Base-by-base conservation (phyloP, 2,888 invertebrate species). In the Aphidoletes aphidimyza region DNA sequence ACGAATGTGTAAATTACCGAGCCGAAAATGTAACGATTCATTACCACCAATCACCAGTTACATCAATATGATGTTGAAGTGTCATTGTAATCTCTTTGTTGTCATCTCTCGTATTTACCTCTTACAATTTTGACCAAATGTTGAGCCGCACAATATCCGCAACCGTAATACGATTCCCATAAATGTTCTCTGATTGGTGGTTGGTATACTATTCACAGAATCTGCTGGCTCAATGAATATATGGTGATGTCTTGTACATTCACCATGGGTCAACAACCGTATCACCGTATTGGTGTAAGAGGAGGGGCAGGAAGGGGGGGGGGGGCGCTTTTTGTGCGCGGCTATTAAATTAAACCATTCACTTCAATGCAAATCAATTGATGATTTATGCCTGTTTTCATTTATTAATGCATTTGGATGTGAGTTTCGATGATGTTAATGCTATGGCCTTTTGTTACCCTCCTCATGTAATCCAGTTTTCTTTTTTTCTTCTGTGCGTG, bases 311-410 rank as follows among this genome's bases (percentile, higher is more conserved):
- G n/a, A n/a, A n/a, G n/a, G n/a, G n/a, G n/a, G n/a, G n/a, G n/a
- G n/a, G n/a, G n/a, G n/a, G n/a, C n/a, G n/a, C n/a, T n/a, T n/a
- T n/a, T n/a, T 69, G 9, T 69, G 69, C 14, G n/a, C 69, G 69
- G 69, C 69, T 69, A 69, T 69, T 69, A 69, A 69, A 69, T 69
- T 69, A 69, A 69, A 69, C 30, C 69, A 69, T 69, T 9, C 69
- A 69, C 69, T 69, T 69, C 30, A 69, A 69, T 69, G 69, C 69
- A 69, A 69, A 69, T 69, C 69, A 69, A 69, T 69, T 69, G 69
- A 69, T 69, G 69, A 69, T 69, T 69, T 30, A 69, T 69, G 69
- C 54, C 22, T n/a, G 54, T 54, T 54, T 69, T 30, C 30, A 69
- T 69, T 69, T 69, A 69, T 69, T 69, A 69, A 69, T 69, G 30